These are phyloP conservation scores for Bathynomus jamesi DNA, from an alignment of 1,140 invertebrate species.

Conservation along the genomic window DNA sequence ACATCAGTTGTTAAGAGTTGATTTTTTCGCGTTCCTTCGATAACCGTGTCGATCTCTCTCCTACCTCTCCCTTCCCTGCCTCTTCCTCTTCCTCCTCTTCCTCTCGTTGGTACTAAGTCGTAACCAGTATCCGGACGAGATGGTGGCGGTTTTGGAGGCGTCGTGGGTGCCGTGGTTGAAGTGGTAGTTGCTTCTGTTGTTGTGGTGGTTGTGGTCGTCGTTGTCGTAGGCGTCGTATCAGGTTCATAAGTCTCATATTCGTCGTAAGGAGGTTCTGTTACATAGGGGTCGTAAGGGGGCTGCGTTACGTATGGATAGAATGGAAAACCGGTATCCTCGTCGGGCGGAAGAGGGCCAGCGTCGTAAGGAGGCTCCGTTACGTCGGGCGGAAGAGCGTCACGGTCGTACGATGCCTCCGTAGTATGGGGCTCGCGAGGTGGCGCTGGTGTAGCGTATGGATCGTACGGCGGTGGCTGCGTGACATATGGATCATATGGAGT, in stretches of 20 bases:
- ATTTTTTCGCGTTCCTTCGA: no score
- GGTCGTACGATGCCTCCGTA: constrained; percentile 6
- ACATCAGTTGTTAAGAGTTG: no score
- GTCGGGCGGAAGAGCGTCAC: constrained; percentile 4
- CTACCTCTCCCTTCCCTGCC: background rate
- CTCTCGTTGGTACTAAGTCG: background rate
- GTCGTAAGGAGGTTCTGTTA: background rate
- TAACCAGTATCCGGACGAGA: background rate
- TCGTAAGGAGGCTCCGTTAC: constrained; percentile 8
- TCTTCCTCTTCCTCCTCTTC: constrained; percentile 8
- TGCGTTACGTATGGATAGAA: constrained; percentile 26
- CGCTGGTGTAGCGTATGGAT: constrained; percentile 17
- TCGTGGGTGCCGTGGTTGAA: constrained; percentile 17
- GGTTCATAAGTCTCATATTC: constrained; percentile 8
- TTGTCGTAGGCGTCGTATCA: constrained; percentile 24
- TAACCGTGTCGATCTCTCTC: background rate
- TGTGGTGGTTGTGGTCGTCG: constrained; percentile 11
- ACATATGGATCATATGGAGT: constrained; percentile 14
- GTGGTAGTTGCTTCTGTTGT: constrained; percentile 10
- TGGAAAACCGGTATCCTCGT: background rate
- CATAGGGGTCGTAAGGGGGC: constrained; percentile 15
- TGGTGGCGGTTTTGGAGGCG: constrained; percentile 17
- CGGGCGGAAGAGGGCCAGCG: constrained; percentile 1
- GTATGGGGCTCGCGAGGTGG: constrained; percentile 16
- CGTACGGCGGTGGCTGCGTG: constrained; percentile 2